Evolutionary conservation across 53 echinoderm and acorn worm species (phyloP), one percentile per base, ranked within the genome.

Genomic region (Zoroaster sp.): DNA sequence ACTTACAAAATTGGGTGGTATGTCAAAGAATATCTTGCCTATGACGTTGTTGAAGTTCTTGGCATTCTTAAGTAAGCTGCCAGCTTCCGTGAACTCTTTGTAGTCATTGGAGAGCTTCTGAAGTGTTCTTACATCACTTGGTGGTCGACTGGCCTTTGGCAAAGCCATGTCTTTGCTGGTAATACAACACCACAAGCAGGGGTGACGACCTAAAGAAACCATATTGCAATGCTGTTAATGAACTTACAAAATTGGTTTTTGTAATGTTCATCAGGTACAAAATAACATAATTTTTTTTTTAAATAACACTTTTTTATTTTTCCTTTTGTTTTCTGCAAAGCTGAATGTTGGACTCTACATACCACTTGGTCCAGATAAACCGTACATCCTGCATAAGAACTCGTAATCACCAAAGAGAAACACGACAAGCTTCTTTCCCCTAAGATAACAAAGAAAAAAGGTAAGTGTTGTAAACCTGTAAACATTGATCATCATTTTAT

Each of bases 361-460:
- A 72, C 73, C 73, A 72, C 73, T 72, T 72, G 73, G 37, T 31
- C 73, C 73, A 4, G 73, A 72, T 1, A 72, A 38, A 39, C 73
- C 73, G 39, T 38, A 36, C 73, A 72, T 72, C 40, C 73, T 72
- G 73, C 73, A 72, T 5, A 72, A 5, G n/a, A 72, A 72, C 73
- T 72, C 73, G 10, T 72, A 72, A 38, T 72, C 73, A 12, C 73
- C 73, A 31, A 72, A 72, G n/a, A 72, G 73, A n/a, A 72, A 72
- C 35, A 72, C 37, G 20, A 72, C 73, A 0, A 72, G 73, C 73
- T 72, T 72, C 73, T 72, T 72, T 72, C 73, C 73, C 73, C 73
- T 72, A 38, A 3, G 40, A 38, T 1, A 36, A 72, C 13, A 39
- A 52, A 1, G n/a, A 4, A 5, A 72, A 72, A 0, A 39, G 34